Evolutionary conservation across 2,797 vertebrate genomes (phyloP).

Genomic region (Pristis pectinata): DNA sequence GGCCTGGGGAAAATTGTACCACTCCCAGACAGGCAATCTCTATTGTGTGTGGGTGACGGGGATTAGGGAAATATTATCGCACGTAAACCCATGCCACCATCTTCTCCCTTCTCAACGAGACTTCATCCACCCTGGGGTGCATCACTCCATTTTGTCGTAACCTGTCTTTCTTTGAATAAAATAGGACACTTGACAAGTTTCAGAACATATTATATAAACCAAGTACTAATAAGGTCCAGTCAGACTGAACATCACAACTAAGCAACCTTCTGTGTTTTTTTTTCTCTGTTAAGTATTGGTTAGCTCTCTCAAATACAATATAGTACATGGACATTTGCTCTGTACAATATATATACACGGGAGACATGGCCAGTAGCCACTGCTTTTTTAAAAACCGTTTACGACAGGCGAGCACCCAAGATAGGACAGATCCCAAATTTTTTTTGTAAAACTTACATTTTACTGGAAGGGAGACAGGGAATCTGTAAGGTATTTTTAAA

Average conservation of each 20-base stretch:
- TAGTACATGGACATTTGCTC: slow-evolving; percentile 62
- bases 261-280: slow-evolving; percentile 24
- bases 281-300: slow-evolving; percentile 29
- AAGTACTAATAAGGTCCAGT: slow-evolving; percentile 33
- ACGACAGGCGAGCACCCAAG: background rate
- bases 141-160: background rate
- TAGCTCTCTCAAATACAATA: slow-evolving; percentile 48
- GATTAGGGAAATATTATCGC: no score
- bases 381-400: slow-evolving; percentile 24
- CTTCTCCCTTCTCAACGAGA: background rate
- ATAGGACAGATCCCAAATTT: slow-evolving; percentile 22
- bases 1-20: background rate
- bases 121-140: background rate
- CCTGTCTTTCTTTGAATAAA: slow-evolving; percentile 13
- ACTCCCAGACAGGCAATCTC: background rate
- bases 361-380: background rate
- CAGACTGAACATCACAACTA: slow-evolving; percentile 32
- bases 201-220: slow-evolving; percentile 36
- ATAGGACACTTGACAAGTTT: slow-evolving; percentile 29
- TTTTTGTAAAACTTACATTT: slow-evolving; percentile 29
- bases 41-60: background rate
- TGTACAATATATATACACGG: slow-evolving; percentile 65
- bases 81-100: background rate
- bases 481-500: slow-evolving; percentile 24
- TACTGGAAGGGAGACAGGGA: slow-evolving; percentile 16